Evolutionary conservation across 2,113 vertebrate species (phyloP), one percentile per base, ranked within the genome.

Genomic region (Gymnarchus niloticus): DNA sequence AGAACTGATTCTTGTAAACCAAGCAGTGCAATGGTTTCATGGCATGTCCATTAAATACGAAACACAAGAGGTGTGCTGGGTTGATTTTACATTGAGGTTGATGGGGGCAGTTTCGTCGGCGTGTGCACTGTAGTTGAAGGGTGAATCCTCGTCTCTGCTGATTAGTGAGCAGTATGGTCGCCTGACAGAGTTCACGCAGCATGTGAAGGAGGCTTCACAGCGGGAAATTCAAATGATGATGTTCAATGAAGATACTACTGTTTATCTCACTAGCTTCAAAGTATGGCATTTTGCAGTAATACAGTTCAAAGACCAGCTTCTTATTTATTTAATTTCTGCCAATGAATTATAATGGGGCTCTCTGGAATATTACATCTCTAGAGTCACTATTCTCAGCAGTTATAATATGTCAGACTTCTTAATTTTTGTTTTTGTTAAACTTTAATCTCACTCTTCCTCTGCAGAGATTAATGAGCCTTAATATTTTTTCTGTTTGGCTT

Each of bases 391-490:
- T 73, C 61, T 37, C 28, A 73, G 33, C 65, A 73, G 28, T 69
- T 69, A 73, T 37, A 73, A 73, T 73, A 73, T 33, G 65, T 37
- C 65, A 73, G 65, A 73, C 14, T 41, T 73, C 41, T 73, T 73
- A 73, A 73, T 37, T 73, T 73, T 73, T 41, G 23, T 61, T 69
- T 73, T 69, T 69, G 12, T 28, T 1, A 41, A 73, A 6, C 28
- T 33, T 41, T 73, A 41, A 73, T 73, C 65, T 73, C 65, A 41
- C 41, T 28, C 65, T 33, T 12, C 65, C 65, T 73, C 33, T 41
- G 65, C 41, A 33, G 33, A 33, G 65, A 73, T 73, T 73, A 73
- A 73, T 73, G 80, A 78, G 80, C 86, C 44, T 59, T 25, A 65
- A 80, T 25, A 84, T 81, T 37, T 37, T 14, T 46, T 44, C 21